A percentile compares a stretch with the other conserved stretches of the same genome.
Conservation (phyloP, 1,140 invertebrate genomes). For the Pseudomyrmex cubaensis region DNA sequence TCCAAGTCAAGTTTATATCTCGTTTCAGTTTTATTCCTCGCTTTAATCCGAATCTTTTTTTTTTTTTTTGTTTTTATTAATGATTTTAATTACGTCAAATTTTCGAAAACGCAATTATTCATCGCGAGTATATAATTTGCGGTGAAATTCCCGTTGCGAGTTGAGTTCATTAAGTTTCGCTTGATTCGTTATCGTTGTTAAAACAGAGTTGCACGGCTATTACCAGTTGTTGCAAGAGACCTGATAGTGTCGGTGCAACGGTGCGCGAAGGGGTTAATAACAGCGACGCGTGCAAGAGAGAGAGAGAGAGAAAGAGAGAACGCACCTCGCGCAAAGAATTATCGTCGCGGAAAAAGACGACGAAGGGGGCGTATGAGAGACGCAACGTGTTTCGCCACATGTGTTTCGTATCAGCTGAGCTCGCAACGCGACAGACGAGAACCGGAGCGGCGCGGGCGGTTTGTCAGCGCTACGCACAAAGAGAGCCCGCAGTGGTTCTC, state of each 20-base stretch:
- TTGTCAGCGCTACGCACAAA: constrained; percentile 32
- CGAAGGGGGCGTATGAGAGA: neutral
- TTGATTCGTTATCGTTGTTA: constrained; percentile 18
- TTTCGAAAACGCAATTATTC: neutral
- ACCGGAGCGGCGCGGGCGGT: constrained; percentile 8
- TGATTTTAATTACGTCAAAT: neutral
- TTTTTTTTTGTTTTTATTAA: neutral
- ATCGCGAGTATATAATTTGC: neutral
- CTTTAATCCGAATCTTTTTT: neutral
- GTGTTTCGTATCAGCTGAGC: constrained; percentile 56
- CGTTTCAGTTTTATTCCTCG: neutral
- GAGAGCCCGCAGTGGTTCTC: constrained; percentile 48
- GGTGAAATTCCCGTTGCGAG: neutral
- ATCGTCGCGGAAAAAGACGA: constrained; percentile 34
- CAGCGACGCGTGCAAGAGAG: neutral
- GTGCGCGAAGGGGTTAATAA: constrained; percentile 14
- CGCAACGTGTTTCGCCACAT: constrained; percentile 40
- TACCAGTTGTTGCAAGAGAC: neutral
- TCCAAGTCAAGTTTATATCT: no score
- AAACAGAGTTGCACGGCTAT: neutral
- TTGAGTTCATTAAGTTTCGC: neutral
- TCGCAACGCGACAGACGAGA: constrained; percentile 45
- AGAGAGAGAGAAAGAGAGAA: neutral
- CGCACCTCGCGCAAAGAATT: constrained; percentile 26
- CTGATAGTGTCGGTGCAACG: constrained; percentile 20